phyloP scores from a whole-genome alignment of 2,113 vertebrate genomes.

The cattle (Bos taurus) region DNA sequence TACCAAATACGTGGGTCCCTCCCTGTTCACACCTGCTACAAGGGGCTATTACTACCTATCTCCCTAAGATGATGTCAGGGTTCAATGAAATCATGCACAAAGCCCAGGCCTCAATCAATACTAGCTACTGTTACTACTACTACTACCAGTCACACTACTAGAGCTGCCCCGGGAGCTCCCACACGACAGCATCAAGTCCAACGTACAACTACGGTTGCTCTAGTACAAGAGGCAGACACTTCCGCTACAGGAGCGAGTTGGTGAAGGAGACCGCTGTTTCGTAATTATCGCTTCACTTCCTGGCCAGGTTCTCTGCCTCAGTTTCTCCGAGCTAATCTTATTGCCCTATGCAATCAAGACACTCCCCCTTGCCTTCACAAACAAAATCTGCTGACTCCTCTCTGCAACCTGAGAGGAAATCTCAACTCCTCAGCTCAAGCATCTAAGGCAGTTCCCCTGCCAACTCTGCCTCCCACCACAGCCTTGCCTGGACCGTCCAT shows the following conservation, averaged over 20 bases:
- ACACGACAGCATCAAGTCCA: neutral
- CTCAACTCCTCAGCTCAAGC: neutral
- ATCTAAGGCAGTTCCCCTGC: neutral
- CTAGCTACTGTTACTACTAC: neutral
- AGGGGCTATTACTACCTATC: neutral
- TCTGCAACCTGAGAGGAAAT: neutral
- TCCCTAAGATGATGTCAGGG: neutral
- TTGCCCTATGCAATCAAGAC: neutral
- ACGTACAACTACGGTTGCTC: neutral
- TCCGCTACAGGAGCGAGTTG: neutral
- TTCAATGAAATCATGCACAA: neutral
- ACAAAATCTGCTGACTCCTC: neutral
- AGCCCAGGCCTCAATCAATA: neutral
- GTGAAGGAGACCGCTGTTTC: neutral
- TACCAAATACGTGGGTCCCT: neutral
- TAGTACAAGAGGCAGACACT: neutral
- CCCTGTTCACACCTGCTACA: neutral
- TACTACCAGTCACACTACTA: neutral
- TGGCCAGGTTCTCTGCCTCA: neutral
- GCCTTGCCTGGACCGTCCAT: neutral
- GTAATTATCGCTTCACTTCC: neutral
- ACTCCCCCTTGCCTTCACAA: neutral
- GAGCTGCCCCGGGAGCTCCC: neutral
- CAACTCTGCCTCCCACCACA: neutral
- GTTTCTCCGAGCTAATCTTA: slow-evolving; percentile 10